Evolutionary conservation across 2,797 vertebrate genomes (phyloP), one percentile per base, ranked within the genome.

Genomic region (Artibeus lituratus): DNA sequence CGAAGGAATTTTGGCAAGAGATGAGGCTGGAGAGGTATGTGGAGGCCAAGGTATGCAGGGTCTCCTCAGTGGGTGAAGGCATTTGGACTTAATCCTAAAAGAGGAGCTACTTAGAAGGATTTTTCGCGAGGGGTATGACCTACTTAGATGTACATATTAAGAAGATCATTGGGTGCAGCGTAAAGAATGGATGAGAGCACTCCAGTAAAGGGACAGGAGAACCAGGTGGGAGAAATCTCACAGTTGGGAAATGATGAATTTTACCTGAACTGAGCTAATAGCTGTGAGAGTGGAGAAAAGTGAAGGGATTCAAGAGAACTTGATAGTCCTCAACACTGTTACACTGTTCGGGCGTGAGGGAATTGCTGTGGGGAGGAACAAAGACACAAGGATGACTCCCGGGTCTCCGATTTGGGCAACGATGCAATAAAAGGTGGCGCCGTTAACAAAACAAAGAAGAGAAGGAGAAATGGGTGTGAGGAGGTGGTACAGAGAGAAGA

Each of bases 161-260:
- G 86, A 93, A 87, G 70, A 47, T 72, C 32, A 53, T 24, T 57
- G 55, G 12, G 22, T 44, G 19, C n/a, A 90, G 22, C 29, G 10
- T 72, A 57, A 76, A 81, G 19, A 70, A 80, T 91, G 16, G 26
- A 49, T 84, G 49, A 53, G 88, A 86, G 51, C 82, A 4, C 42
- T 73, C 57, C 88, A 57, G 49, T 55, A 59, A 29, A 77, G 47
- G 62, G 10, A 51, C n/a, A 91, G 32, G 70, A 57, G 53, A 81
- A 72, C 65, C 29, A 84, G n/a, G 55, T 86, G 76, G 35, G 26
- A 87, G 37, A 42, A 26, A 51, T 14, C 22, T 39, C 26, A 80
- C 32, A 49, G 85, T 86, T 32, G 32, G 78, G 73, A 86, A 83
- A 92, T 74, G 55, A 70, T 74, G 47, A 62, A 87, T 96, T 97